phyloP scores from a whole-genome alignment of 2,888 invertebrate genomes.

The Troides oblongomaculatus region DNA sequence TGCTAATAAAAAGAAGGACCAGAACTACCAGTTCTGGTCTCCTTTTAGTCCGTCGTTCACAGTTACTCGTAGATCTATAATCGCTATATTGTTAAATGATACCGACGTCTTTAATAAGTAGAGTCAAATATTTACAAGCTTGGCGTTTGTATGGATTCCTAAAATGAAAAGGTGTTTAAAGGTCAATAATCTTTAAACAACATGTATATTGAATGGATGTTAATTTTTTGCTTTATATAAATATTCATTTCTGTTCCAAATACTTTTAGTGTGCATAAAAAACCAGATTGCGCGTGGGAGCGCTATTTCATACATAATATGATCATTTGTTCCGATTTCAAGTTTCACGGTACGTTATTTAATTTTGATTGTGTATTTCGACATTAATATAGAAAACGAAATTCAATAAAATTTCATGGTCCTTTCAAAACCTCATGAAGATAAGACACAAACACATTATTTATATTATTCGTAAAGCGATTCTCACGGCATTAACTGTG shows the following conservation, averaged over 20 bases:
- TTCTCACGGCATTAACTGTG: conserved; percentile 23
- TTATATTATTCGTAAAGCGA: conserved; percentile 18
- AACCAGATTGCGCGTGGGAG: background rate
- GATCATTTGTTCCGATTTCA: conserved; percentile 1
- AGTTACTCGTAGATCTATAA: no score
- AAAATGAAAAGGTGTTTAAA: background rate
- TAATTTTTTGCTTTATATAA: background rate
- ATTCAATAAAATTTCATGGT: conserved; percentile 10
- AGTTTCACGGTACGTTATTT: conserved; percentile 10
- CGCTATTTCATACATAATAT: background rate
- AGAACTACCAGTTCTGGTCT: no score
- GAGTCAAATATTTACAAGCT: background rate
- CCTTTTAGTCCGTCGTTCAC: no score
- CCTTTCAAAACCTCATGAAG: conserved; percentile 22
- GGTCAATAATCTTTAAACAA: background rate
- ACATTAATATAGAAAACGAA: conserved; percentile 5
- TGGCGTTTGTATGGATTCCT: background rate
- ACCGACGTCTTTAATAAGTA: background rate
- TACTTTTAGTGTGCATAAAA: background rate
- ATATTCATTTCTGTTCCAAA: background rate
- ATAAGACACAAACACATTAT: conserved; percentile 10
- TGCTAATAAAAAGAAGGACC: no score
- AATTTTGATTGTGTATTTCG: conserved; percentile 11
- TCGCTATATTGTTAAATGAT: no score
- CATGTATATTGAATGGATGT: background rate